Percentiles rank a stretch among this genome's conserved stretches.
These are phyloP conservation scores for Sebastes steindachneri DNA, from an alignment of 2,797 vertebrate genomes.

Conservation along the genomic window DNA sequence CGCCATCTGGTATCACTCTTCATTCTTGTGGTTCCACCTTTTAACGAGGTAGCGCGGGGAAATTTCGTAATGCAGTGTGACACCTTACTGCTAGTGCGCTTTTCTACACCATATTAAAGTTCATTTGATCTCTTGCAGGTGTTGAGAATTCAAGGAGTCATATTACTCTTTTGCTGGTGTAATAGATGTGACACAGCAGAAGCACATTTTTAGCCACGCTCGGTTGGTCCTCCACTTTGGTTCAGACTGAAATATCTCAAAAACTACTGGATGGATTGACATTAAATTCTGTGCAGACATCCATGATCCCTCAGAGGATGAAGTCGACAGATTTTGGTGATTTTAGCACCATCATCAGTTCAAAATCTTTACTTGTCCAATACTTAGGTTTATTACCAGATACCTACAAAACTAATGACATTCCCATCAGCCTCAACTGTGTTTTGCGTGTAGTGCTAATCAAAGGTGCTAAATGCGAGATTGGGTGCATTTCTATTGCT, in stretches of 20 bases:
- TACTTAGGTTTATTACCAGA: not conserved
- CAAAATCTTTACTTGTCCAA: not conserved
- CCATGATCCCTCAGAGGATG: not conserved
- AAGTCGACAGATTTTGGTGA: not conserved
- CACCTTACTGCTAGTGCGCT: constrained; percentile 8
- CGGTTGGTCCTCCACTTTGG: not conserved
- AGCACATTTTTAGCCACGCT: not conserved
- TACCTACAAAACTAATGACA: not conserved
- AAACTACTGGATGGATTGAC: not conserved
- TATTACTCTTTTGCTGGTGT: not conserved
- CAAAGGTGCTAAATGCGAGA: too few relatives aligned
- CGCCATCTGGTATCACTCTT: not conserved
- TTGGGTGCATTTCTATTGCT: too few relatives aligned
- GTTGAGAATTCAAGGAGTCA: constrained; percentile 27
- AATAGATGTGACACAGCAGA: constrained; percentile 16
- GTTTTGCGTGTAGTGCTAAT: not conserved
- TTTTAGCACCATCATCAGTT: not conserved
- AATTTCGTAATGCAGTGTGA: constrained; percentile 19
- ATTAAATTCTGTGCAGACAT: not conserved
- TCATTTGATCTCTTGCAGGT: constrained; percentile 28
- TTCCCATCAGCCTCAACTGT: not conserved
- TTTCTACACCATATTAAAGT: constrained; percentile 4
- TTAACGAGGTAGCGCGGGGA: constrained; percentile 2
- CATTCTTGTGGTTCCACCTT: constrained; percentile 9
- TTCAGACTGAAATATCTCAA: not conserved